Base-by-base conservation (phyloP, 2,797 vertebrate species). In the Cuniculus paca region DNA sequence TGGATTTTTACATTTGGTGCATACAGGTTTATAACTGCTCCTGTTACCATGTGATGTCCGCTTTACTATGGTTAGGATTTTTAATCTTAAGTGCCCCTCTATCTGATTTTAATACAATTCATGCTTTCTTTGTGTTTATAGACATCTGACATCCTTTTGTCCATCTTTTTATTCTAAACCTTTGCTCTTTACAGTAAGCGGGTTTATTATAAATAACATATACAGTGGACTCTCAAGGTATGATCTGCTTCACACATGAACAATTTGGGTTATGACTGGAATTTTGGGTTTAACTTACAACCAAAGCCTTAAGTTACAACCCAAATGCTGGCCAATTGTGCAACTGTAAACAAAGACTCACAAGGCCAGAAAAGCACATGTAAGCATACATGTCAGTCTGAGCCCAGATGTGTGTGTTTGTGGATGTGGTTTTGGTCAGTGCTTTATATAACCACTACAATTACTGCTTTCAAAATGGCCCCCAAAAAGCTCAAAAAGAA, bases 51-150 rank as follows among this genome's bases (percentile, higher is more conserved):
- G 13, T 39, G 9, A 56, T 9, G 12, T 48, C n/a, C n/a, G 84
- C 74, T 89, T 68, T 75, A 65, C 68, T 75, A 52, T 65, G 42
- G 75, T 74, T n/a, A 56, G 72, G n/a, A 82, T 54, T 91, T 75
- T 74, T 34, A 75, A 65, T 50, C 48, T 81, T 56, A 77, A 54
- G 61, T 72, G 61, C 36, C 16, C 50, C 70, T 56, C 26, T 56
- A 42, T 70, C 72, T 91, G 58, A 87, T 82, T 74, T 88, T 85
- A 90, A 70, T n/a, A 68, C 50, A 6, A 81, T 42, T 81, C 28
- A 39, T 42, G 14, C 42, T 84, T 94, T 90, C 70, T 68, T 80
- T 83, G 79, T 48, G 52, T 68, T 86, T 39, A 82, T 1, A 85
- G 54, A 63, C 48, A 92, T 24, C 10, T 88, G 78, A 88, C 5